Conservation (phyloP, 2,888 invertebrate genomes). For the Tinea pellionella region DNA sequence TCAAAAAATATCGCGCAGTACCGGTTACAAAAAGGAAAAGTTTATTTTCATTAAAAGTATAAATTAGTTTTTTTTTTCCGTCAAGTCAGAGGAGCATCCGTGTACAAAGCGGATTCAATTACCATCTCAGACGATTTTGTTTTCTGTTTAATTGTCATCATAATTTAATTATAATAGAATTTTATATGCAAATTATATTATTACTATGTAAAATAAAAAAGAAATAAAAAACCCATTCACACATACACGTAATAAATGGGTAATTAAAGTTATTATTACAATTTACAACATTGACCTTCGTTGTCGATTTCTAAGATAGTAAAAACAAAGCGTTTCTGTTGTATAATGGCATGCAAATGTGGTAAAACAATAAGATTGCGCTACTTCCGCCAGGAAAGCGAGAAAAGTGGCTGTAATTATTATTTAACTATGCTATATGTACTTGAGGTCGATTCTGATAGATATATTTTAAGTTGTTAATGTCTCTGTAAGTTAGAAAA, state of each 20-base stretch:
- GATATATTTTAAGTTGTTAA: neutral
- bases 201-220: slow-evolving; percentile 9
- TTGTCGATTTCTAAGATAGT: slow-evolving; percentile 51
- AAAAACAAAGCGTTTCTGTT: slow-evolving; percentile 18
- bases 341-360: slow-evolving; percentile 57
- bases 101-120: too few relatives aligned
- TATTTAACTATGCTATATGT: slow-evolving; percentile 15
- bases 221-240: neutral
- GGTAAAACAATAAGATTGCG: slow-evolving; percentile 31
- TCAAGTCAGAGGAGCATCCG: too few relatives aligned
- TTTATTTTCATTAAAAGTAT: too few relatives aligned
- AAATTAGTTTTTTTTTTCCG: too few relatives aligned
- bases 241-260: slow-evolving; percentile 8
- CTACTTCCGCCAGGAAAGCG: slow-evolving; percentile 47
- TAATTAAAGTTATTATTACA: slow-evolving; percentile 36
- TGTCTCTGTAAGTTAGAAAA: too few relatives aligned
- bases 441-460: slow-evolving; percentile 5
- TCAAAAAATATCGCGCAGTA: too few relatives aligned
- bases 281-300: slow-evolving; percentile 36
- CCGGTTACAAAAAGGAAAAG: too few relatives aligned
- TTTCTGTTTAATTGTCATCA: too few relatives aligned
- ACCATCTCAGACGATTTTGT: too few relatives aligned
- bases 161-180: neutral
- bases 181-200: neutral
- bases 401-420: slow-evolving; percentile 41